A percentile compares a stretch with the other conserved stretches of the same genome.
These are phyloP conservation scores for Tenualosa ilisha DNA, from an alignment of 2,797 vertebrate species.

Conservation along the genomic window DNA sequence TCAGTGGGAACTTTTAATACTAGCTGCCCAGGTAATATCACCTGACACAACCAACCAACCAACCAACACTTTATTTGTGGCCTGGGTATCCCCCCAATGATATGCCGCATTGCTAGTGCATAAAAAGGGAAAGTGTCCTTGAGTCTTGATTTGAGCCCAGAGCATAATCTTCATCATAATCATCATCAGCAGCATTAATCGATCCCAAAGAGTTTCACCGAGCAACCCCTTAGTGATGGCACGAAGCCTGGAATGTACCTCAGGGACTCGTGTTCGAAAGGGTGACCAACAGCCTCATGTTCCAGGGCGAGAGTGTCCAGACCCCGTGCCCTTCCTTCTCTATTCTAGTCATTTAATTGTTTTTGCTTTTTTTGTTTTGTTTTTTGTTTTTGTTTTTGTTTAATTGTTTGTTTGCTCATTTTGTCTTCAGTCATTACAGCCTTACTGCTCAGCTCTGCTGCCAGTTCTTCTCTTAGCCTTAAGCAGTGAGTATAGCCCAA, in stretches of 20 bases:
- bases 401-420: too few species aligned
- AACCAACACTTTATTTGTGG: background rate
- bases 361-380: conserved; percentile 22
- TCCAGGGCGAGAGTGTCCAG: background rate
- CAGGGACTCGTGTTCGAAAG: conserved; percentile 88
- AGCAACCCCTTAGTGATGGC: conserved; percentile 30
- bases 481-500: conserved; percentile 55
- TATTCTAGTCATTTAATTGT: conserved; percentile 66
- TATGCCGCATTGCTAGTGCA: background rate
- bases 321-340: conserved; percentile 51
- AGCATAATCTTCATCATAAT: background rate
- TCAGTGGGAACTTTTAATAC: background rate
- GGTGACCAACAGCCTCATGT: conserved; percentile 74
- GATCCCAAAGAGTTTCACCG: conserved; percentile 47
- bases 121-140: conserved; percentile 28
- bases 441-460: conserved; percentile 32
- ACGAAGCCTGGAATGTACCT: conserved; percentile 83
- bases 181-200: background rate
- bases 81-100: background rate
- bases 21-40: background rate
- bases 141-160: conserved; percentile 1
- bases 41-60: background rate
- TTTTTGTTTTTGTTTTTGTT: background rate
- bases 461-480: conserved; percentile 54
- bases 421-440: conserved; percentile 35